Percentiles rank a stretch among this genome's conserved stretches.
Conservation (phyloP, 2,888 invertebrate genomes). For the Halictus ligatus region DNA sequence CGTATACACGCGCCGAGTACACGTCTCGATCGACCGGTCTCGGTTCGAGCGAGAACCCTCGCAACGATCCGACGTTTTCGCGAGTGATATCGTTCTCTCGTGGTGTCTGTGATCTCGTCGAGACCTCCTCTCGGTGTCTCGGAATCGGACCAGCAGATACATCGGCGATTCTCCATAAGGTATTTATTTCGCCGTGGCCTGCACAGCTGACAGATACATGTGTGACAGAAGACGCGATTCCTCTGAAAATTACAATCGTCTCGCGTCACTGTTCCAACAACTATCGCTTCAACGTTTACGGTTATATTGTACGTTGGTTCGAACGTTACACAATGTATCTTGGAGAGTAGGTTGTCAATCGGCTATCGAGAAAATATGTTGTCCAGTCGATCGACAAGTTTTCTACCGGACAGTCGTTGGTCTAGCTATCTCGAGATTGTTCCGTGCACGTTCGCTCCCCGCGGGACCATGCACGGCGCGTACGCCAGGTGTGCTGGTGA, state of each 20-base stretch:
- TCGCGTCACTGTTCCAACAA: not conserved
- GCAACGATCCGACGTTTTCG: constrained; percentile 16
- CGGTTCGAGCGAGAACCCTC: constrained; percentile 44
- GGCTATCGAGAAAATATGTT: not conserved
- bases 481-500: not conserved
- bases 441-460: not conserved
- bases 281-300: not conserved
- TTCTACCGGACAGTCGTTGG: not conserved
- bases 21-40: constrained; percentile 68
- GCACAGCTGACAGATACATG: not conserved
- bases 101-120: constrained; percentile 17
- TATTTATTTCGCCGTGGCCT: not conserved
- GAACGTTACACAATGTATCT: not conserved
- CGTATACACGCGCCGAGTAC: constrained; percentile 40
- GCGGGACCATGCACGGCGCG: not conserved
- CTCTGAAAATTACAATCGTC: not conserved
- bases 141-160: not conserved
- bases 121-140: constrained; percentile 1
- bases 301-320: not conserved
- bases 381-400: not conserved
- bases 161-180: not conserved
- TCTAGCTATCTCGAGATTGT: not conserved
- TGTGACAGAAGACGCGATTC: not conserved
- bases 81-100: constrained; percentile 42
- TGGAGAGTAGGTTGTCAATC: not conserved